Base-by-base conservation (phyloP, 2,797 vertebrate species). In the Numenius phaeopus region DNA sequence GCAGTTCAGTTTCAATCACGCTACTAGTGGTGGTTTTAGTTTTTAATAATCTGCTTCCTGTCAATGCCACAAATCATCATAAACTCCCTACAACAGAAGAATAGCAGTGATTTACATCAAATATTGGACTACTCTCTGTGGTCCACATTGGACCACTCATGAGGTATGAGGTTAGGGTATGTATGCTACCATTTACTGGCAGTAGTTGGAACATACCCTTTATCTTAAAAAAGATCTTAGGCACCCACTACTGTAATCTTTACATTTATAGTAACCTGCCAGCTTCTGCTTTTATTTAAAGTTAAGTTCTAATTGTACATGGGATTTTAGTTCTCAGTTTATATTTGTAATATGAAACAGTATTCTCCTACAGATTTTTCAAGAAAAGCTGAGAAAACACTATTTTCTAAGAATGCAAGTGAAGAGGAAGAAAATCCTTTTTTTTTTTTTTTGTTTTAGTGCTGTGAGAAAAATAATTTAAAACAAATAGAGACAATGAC, bases 361-460 rank as follows among this genome's bases (percentile, higher is more conserved):
- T 70, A 58, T 82, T 97, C 87, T 95, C 91, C 94, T 88, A 84
- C 93, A 95, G 90, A 81, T 87, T 90, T 95, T 90, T 86, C 86
- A 80, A 87, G 50, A 78, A 90, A 96, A 95, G 70, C 86, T 90
- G 90, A 95, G 87, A 90, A 91, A 87, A 79, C 20, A 23, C 6
- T 22, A 59, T 64, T 84, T 88, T 72, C 54, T 64, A 86, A 91
- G 83, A 88, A 79, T 57, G 12, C 30, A 84, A 90, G 58, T 29
- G 34, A 89, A 67, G 32, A 81, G 37, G 44, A 46, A 37, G 47
- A 50, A 94, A 72, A 50, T 37, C 34, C 34, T 37, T 19, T 50
- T 29, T 1, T 49, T 14, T 22, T n/a, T 18, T 34, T 26, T 62
- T 57, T 72, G 29, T 58, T 78, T 64, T 7, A 37, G 15, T 61